These are phyloP conservation scores for Achlya flavicornis DNA, from an alignment of 2,888 invertebrate genomes.

Conservation along the genomic window DNA sequence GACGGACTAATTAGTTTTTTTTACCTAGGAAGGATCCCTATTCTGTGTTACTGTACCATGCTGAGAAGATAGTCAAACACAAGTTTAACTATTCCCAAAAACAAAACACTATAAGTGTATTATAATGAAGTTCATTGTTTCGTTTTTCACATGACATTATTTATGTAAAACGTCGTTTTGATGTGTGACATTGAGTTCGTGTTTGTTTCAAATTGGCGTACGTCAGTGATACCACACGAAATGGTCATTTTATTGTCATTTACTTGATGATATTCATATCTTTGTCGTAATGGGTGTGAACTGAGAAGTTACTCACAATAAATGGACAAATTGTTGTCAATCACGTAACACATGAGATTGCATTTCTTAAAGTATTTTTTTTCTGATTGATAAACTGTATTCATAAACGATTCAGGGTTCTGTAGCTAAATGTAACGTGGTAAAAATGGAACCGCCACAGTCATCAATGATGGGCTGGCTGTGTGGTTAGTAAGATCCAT, in stretches of 20 bases:
- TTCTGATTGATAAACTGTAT: no score
- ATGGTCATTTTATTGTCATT: slow-evolving; percentile 16
- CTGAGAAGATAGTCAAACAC: no score
- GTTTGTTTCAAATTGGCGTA: slow-evolving; percentile 13
- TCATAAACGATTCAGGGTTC: no score
- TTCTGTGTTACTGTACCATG: no score
- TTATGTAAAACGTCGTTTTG: slow-evolving; percentile 38
- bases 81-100: not conserved
- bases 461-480: no score
- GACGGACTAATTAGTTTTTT: no score
- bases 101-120: slow-evolving; percentile 27
- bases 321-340: not conserved
- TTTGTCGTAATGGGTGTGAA: not conserved
- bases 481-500: no score
- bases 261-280: slow-evolving; percentile 5
- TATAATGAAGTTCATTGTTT: slow-evolving; percentile 44
- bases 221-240: slow-evolving; percentile 18
- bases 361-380: no score
- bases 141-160: slow-evolving; percentile 35
- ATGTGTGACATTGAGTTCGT: slow-evolving; percentile 38
- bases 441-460: no score
- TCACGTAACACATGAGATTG: not conserved
- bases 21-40: no score
- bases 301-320: not conserved
- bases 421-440: no score